Evolutionary conservation across 2,113 vertebrate species (phyloP).

Genomic region (Lepus europaeus): DNA sequence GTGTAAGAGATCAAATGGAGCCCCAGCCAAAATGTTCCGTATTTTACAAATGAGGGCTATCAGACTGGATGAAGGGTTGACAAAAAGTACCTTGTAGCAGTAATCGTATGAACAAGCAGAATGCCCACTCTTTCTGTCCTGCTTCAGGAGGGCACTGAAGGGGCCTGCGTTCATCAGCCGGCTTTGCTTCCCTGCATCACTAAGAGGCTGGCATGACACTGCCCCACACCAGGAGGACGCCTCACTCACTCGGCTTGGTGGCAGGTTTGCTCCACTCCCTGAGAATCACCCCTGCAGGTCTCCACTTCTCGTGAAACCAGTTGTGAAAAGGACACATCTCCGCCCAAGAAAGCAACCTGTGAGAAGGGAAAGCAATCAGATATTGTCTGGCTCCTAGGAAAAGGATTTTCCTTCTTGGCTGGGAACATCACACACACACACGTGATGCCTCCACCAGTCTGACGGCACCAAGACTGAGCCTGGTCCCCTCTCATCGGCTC

Average conservation of each 20-base stretch:
- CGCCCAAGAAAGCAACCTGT: accelerated
- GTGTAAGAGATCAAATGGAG: background rate
- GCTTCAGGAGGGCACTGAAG: background rate
- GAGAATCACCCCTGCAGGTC: background rate
- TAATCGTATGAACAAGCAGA: background rate
- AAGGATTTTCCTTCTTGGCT: no score
- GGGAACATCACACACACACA: no score
- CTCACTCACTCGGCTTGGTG: background rate
- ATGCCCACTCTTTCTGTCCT: background rate
- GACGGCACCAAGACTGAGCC: background rate
- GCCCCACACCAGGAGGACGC: no score
- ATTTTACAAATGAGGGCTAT: background rate
- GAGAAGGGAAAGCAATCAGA: accelerated
- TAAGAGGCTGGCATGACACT: no score
- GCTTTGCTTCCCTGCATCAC: background rate
- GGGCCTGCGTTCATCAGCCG: background rate
- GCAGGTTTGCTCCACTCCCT: background rate
- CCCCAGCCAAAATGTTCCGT: background rate
- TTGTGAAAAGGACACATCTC: background rate
- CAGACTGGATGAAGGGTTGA: background rate
- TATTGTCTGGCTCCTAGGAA: background rate
- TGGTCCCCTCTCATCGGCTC: background rate
- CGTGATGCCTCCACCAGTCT: background rate
- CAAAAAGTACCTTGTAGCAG: no score
- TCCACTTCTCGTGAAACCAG: background rate